Evolutionary conservation across 2,888 invertebrate genomes (phyloP), one percentile per base, ranked within the genome.

Genomic region (Drosophila rubida): DNA sequence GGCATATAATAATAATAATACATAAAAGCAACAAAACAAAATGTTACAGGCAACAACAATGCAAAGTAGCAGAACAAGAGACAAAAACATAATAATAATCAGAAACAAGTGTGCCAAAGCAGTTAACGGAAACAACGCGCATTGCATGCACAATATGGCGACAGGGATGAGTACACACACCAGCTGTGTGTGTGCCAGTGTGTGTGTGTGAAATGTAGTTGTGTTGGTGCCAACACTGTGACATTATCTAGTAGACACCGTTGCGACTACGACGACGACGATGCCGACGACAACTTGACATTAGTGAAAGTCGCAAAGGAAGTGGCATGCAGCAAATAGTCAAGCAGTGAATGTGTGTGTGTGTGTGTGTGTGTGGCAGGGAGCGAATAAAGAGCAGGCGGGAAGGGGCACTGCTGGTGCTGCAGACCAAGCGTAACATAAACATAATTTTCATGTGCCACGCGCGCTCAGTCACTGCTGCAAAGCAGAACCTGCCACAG

Each of bases 31-130:
- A 69, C 64, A 74, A 65, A 58, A 70, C 65, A 76, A 72, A 73
- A 76, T 71, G 77, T 63, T 60, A 69, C 67, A 4, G 55, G 42
- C 58, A 65, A 61, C 60, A 37, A 51, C 58, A 51, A 59, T 75
- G 68, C 50, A 67, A 87, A 88, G 68, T 75, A 83, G 80, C 86
- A 79, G 80, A 64, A 73, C 77, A 69, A 77, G 65, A 80, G 64
- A 85, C 83, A 69, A 72, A 54, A 82, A 82, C 87, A 83, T 85
- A 83, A 85, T 88, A 84, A 88, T 85, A 88, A 85, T 85, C 84
- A 85, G 84, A 88, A 87, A 87, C 84, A 85, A 85, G 88, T 85
- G 84, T 88, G 88, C 88, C 86, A 87, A 83, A 83, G 87, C 88
- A 85, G 84, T 85, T 88, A 85, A 86, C 84, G 84, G 88, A 85